These are phyloP conservation scores for Ridgeia piscesae DNA, from an alignment of 1,140 invertebrate genomes.

Conservation along the genomic window DNA sequence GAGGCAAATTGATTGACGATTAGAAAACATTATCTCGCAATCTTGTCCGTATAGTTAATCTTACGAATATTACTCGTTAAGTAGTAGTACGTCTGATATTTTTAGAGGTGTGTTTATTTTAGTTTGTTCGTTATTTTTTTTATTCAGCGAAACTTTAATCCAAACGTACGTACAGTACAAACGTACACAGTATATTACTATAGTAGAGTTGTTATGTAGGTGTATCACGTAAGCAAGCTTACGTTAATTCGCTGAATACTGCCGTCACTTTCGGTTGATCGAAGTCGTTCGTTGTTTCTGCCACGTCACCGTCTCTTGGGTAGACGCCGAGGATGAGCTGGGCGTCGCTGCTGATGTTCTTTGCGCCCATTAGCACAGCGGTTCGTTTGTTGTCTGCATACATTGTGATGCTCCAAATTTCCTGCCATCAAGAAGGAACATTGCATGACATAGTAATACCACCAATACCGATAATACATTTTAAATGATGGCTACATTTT, in stretches of 20 bases:
- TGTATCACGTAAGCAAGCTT: not conserved
- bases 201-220: not conserved
- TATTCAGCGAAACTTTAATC: no score
- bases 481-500: no score
- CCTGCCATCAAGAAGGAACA: not conserved
- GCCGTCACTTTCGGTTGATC: not conserved
- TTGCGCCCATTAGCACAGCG: not conserved
- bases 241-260: not conserved
- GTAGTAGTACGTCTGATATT: no score
- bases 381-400: not conserved
- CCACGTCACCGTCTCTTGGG: not conserved
- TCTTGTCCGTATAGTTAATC: no score
- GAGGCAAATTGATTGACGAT: no score
- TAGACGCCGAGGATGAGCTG: not conserved
- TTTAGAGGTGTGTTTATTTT: no score
- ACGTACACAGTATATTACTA: no score
- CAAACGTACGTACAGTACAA: no score
- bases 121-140: no score
- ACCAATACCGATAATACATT: no score
- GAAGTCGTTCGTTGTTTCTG: not conserved
- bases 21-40: no score
- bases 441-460: not conserved
- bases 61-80: no score
- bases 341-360: not conserved
- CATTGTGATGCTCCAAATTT: not conserved